Conservation (phyloP, 1,140 invertebrate species). For the Drosophila sucinea region DNA sequence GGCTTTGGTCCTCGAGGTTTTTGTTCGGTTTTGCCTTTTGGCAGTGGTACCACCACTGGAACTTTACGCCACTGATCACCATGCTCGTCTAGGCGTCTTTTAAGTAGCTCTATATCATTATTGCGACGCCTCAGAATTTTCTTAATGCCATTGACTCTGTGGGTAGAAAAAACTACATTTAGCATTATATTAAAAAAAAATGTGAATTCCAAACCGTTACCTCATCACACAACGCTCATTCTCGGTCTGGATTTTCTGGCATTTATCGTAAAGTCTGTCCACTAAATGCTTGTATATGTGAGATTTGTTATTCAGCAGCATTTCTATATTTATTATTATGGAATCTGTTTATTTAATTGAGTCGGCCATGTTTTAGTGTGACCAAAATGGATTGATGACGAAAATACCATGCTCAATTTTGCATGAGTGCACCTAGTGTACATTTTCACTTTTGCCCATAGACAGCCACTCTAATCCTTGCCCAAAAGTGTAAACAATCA, state of each 20-base stretch:
- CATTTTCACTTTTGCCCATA: not conserved
- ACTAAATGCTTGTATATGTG: conserved; percentile 65
- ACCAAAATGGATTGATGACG: not conserved
- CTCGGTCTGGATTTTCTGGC: conserved; percentile 73
- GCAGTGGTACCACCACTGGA: conserved; percentile 72
- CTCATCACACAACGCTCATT: conserved; percentile 76
- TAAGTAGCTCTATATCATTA: conserved; percentile 69
- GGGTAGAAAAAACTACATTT: not conserved
- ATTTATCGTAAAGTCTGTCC: conserved; percentile 69
- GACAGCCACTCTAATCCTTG: not conserved
- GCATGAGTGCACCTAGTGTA: not conserved
- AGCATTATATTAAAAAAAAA: not conserved
- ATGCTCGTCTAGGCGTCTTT: conserved; percentile 69
- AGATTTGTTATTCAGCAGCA: conserved; percentile 54
- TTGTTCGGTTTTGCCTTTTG: conserved; percentile 76
- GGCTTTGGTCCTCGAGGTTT: conserved; percentile 76
- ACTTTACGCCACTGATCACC: conserved; percentile 74
- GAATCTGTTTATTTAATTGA: conserved; percentile 3
- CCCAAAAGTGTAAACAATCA: not conserved
- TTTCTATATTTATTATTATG: conserved; percentile 18
- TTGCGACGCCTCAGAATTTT: conserved; percentile 64
- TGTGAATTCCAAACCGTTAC: conserved; percentile 28
- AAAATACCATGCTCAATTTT: not conserved
- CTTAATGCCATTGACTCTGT: conserved; percentile 70
- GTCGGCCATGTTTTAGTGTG: conserved; percentile 8